Percentiles rank a stretch among this genome's conserved stretches.
Evolutionary conservation across 2,113 vertebrate species (phyloP).

Genomic region (Leptobrachium leishanense): DNA sequence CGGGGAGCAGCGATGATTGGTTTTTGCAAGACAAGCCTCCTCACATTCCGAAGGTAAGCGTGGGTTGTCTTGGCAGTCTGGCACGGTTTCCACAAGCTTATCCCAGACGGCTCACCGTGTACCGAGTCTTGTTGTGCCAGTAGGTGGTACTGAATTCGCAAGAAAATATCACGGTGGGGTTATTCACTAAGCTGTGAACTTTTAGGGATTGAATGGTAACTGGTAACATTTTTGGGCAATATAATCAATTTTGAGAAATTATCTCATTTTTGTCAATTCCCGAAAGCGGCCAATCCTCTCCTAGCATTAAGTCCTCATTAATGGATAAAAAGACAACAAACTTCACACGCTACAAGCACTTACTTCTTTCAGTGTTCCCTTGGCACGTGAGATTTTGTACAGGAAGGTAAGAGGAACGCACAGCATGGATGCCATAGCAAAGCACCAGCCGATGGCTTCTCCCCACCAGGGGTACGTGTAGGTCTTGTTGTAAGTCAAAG

Average conservation of each 20-base stretch:
- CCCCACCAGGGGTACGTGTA: conserved; percentile 84
- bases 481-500: conserved; percentile 75
- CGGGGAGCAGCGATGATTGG: too few relatives aligned
- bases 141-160: not conserved
- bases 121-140: not conserved
- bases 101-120: not conserved
- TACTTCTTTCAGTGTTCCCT: conserved; percentile 73
- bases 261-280: too few relatives aligned
- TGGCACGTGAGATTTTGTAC: conserved; percentile 73
- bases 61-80: not conserved
- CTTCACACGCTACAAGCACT: not conserved
- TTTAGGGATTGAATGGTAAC: too few relatives aligned
- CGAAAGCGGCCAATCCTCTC: too few relatives aligned
- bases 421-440: conserved; percentile 80
- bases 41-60: not conserved
- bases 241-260: too few relatives aligned
- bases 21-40: too few relatives aligned
- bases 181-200: too few relatives aligned
- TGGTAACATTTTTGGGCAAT: too few relatives aligned
- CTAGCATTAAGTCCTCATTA: too few relatives aligned
- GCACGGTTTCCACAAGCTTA: not conserved
- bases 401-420: conserved; percentile 74
- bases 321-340: not conserved
- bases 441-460: conserved; percentile 76
- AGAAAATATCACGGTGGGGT: not conserved